These are phyloP conservation scores for Bujurquina vittata DNA, from an alignment of 2,113 vertebrate species.

Conservation along the genomic window DNA sequence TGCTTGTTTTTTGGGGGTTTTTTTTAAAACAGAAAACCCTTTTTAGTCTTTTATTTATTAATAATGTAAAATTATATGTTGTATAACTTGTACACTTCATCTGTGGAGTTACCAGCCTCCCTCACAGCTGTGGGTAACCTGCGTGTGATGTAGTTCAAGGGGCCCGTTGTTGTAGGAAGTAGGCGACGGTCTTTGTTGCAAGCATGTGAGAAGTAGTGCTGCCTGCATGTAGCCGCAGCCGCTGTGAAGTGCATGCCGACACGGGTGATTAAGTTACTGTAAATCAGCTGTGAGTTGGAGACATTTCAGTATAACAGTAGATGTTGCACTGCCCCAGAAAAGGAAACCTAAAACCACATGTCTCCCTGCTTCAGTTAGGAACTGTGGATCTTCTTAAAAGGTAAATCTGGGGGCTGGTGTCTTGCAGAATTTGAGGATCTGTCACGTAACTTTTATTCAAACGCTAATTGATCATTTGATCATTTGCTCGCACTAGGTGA, in stretches of 20 bases:
- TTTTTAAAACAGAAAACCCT: background rate
- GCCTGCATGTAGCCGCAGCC: background rate
- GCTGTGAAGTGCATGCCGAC: background rate
- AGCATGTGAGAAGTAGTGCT: background rate
- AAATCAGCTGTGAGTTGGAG: background rate
- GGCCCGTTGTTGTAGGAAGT: background rate
- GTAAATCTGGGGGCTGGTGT: background rate
- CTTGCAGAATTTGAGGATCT: background rate
- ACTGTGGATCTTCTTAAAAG: background rate
- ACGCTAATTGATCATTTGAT: background rate
- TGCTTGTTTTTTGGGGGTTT: too few species aligned
- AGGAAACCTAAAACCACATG: background rate
- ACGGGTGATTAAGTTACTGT: background rate
- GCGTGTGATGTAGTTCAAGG: background rate
- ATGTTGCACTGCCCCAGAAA: background rate
- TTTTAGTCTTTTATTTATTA: background rate
- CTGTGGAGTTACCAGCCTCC: background rate
- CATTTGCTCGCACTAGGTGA: background rate
- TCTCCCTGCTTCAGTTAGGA: background rate
- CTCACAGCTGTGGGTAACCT: background rate
- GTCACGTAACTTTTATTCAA: background rate
- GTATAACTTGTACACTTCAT: background rate
- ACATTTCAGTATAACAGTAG: background rate
- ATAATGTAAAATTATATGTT: fast-evolving
- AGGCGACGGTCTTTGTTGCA: too few species aligned